Base-by-base conservation (phyloP, 30 jellyfish, hydroid and myxozoan genomes). In the Nemopilema nomurai region DNA sequence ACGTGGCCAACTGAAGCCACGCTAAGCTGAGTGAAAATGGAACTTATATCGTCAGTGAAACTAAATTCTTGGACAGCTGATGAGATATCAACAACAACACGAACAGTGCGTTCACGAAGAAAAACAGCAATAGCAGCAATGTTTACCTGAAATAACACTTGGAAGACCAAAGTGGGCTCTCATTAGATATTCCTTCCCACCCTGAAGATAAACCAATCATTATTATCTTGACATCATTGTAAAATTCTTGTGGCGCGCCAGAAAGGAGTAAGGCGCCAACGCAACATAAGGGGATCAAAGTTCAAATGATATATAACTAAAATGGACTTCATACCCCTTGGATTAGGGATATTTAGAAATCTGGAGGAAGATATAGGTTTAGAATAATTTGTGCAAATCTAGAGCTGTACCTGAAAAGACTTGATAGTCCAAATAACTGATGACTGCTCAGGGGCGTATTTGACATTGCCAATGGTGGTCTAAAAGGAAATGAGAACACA, bases 131-230 rank as follows among this genome's bases (percentile, higher is more conserved):
- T 22, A 33, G 19, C 18, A 27, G 19, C 22, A 80, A 26, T 20
- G 16, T 20, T 23, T 64, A 93, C 98, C 98, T 79, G 98, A 89
- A 29, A 88, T 70, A 20, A 93, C 98, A 85, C 98, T 93, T 49
- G 98, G 98, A 23, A 93, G 77, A 18, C 98, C 98, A 83, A 93
- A 93, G 66, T 93, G 98, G 18, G 98, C 98, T 23, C 98, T 92
- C 98, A 93, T 93, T 31, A 93, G 74, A 65, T 62, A 93, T 53
- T 93, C 98, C 67, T 93, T 93, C 13, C 98, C 98, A 26, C 98
- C 98, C 98, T 93, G 30, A 29, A 69, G 69, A 53, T 3, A 3
- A 41, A 41, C 57, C 57, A 13, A 41, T 3, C 13, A 41, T 41
- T 41, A 13, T 41, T 3, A 6, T 41, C 9, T 6, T 13, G 13